Percentiles rank a stretch among this genome's conserved stretches.
phyloP scores from a whole-genome alignment of 2,113 vertebrate species.

The Geothlypis trichas region DNA sequence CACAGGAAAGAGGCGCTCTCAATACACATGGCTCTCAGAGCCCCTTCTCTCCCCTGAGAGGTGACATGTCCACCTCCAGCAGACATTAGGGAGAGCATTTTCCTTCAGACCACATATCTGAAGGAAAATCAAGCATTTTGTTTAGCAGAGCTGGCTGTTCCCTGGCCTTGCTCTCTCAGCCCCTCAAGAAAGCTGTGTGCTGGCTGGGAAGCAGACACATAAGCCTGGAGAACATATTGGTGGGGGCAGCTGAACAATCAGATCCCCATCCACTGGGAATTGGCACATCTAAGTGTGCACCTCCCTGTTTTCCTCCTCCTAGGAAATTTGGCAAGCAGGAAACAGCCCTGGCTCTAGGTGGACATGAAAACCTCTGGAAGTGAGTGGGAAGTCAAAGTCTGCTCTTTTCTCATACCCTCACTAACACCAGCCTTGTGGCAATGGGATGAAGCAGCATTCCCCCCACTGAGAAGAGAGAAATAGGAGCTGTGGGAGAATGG shows the following conservation, averaged over 20 bases:
- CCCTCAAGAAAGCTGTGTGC: accelerated
- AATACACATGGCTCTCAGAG: not conserved
- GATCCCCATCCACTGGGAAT: accelerated
- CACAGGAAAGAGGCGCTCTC: not conserved
- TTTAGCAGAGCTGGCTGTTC: not conserved
- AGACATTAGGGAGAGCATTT: not conserved
- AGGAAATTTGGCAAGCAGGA: not conserved
- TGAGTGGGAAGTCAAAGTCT: not conserved
- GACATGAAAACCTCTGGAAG: not conserved
- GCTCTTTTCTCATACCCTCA: not conserved
- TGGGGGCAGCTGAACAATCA: accelerated
- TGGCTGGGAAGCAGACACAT: not conserved
- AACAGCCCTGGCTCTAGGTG: not conserved
- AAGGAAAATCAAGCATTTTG: not conserved
- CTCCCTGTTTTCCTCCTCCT: not conserved
- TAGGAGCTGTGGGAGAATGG: accelerated
- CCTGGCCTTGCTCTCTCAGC: not conserved
- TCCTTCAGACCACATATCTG: accelerated
- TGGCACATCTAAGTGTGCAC: accelerated
- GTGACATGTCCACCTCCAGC: not conserved
- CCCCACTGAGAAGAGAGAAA: accelerated
- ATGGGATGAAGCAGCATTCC: accelerated
- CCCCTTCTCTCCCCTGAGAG: not conserved
- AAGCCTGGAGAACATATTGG: not conserved
- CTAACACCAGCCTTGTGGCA: not conserved